Base-by-base conservation (phyloP, 2,113 vertebrate genomes). In the Chaetura pelagica region DNA sequence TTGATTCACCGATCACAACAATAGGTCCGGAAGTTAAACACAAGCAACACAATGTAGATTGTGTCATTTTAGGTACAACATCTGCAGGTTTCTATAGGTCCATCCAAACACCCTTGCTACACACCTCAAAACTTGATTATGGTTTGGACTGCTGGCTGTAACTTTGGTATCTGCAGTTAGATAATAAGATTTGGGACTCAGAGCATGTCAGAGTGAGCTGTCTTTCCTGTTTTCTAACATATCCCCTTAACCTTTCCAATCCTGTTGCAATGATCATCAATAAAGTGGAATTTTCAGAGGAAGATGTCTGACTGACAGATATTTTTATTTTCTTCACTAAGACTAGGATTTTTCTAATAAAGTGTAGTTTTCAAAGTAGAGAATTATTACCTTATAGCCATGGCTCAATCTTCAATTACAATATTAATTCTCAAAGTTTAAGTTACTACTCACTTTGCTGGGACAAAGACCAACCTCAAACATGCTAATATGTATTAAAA, bases 91-190 rank as follows among this genome's bases (percentile, higher is more conserved):
- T 63, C 55, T 17, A 3, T 9, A 58, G 23, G 15, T 17, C 20
- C 4, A 3, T 26, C 14, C 6, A 1, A 74, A 58, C 15, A 40
- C 2, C 6, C 20, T 16, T 2, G 2, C 35, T 82, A 27, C 4
- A 71, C 32, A 64, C 26, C 3, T 63, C 10, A 34, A 54, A 54
- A n/a, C 11, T 0, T 18, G 1, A 19, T n/a, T 44, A 27, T 10
- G 20, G 12, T 30, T 44, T 52, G 38, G 54, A 46, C 34, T 73
- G 13, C 1, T 44, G 42, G 32, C 29, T 61, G 6, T 23, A 66
- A 32, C 10, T 68, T 21, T 30, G 40, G 15, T 48, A 52, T 48
- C 79, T 2, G 20, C 5, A 44, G 22, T 18, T 42, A 71, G 23
- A 40, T 54, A 66, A 87, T 7, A 17, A 64, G 18, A 77, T 54